Evolutionary conservation across 2,113 vertebrate genomes (phyloP).

Genomic region (Salvelinus alpinus): DNA sequence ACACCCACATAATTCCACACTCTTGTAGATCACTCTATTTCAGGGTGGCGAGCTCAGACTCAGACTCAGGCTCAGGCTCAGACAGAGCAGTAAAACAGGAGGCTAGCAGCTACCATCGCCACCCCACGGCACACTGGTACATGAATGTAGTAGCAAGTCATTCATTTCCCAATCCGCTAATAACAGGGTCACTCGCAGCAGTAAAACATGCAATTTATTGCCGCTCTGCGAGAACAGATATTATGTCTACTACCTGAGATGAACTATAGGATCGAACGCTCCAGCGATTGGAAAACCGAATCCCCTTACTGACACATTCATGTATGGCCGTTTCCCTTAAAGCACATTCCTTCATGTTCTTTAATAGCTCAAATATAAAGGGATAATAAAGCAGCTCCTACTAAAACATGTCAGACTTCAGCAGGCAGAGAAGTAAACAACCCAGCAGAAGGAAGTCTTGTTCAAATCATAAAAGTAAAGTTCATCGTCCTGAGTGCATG

Average conservation of each 20-base stretch:
- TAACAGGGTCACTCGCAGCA: slow-evolving; percentile 50
- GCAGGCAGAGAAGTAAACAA: slow-evolving; percentile 70
- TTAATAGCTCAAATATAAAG: slow-evolving; percentile 51
- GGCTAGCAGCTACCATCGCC: slow-evolving; percentile 59
- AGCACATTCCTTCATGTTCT: slow-evolving; percentile 70
- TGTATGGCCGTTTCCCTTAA: slow-evolving; percentile 66
- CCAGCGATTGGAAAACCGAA: slow-evolving; percentile 70
- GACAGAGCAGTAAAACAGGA: slow-evolving; percentile 55
- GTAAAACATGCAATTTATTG: slow-evolving; percentile 78
- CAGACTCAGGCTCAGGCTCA: slow-evolving; percentile 36
- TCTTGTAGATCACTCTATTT: slow-evolving; percentile 70
- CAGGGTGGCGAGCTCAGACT: slow-evolving; percentile 65
- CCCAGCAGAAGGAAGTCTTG: slow-evolving; percentile 48
- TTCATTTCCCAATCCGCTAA: slow-evolving; percentile 72
- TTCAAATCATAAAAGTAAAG: slow-evolving; percentile 5
- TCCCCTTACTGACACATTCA: slow-evolving; percentile 78
- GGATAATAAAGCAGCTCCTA: slow-evolving; percentile 49
- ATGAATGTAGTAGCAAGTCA: slow-evolving; percentile 80
- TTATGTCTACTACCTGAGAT: slow-evolving; percentile 44
- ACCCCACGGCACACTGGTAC: slow-evolving; percentile 66
- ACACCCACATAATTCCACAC: slow-evolving; percentile 44
- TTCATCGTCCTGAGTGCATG: slow-evolving; percentile 60
- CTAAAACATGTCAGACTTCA: slow-evolving; percentile 52
- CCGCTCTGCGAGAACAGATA: slow-evolving; percentile 39
- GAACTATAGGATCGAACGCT: slow-evolving; percentile 34